phyloP scores from a whole-genome alignment of 2,797 vertebrate genomes.

The Schizopygopsis malacanthus region DNA sequence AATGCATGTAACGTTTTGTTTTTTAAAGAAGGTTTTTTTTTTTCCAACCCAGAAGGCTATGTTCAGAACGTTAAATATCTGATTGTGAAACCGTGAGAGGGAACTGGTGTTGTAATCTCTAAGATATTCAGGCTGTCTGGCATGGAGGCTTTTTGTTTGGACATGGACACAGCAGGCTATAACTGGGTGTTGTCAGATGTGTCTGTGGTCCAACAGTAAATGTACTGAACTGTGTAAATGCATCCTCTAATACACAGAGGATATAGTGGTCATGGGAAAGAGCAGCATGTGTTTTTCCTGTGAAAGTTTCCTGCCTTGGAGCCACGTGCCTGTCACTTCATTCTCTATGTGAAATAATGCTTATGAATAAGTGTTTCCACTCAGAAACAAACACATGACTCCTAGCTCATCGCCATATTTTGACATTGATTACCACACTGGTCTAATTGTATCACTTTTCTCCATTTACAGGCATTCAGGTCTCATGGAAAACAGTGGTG shows the following conservation, averaged over 20 bases:
- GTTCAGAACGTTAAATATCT: conserved; percentile 36
- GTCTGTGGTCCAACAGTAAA: conserved; percentile 52
- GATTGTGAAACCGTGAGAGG: conserved; percentile 51
- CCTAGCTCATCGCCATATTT: not conserved
- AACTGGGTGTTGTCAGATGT: conserved; percentile 68
- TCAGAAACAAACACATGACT: not conserved
- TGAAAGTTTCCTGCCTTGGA: conserved; percentile 47
- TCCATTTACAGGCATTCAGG: conserved; percentile 60
- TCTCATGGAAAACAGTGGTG: conserved; percentile 63
- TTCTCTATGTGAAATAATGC: conserved; percentile 14
- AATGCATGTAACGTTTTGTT: not conserved
- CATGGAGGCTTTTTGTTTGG: conserved; percentile 60
- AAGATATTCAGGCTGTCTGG: conserved; percentile 43
- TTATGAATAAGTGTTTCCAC: conserved; percentile 18
- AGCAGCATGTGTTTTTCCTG: conserved; percentile 51
- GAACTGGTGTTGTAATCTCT: conserved; percentile 51
- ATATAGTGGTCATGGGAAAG: conserved; percentile 60
- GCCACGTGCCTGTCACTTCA: conserved; percentile 46
- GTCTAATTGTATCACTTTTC: not conserved
- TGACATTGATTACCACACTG: not conserved
- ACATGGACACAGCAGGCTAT: conserved; percentile 54
- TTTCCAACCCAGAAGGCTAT: not conserved
- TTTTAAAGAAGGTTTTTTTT: not conserved
- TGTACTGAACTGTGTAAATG: conserved; percentile 63
- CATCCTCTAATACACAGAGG: conserved; percentile 48